Base-by-base conservation (phyloP, 1,140 invertebrate genomes). In the Aricia agestis region DNA sequence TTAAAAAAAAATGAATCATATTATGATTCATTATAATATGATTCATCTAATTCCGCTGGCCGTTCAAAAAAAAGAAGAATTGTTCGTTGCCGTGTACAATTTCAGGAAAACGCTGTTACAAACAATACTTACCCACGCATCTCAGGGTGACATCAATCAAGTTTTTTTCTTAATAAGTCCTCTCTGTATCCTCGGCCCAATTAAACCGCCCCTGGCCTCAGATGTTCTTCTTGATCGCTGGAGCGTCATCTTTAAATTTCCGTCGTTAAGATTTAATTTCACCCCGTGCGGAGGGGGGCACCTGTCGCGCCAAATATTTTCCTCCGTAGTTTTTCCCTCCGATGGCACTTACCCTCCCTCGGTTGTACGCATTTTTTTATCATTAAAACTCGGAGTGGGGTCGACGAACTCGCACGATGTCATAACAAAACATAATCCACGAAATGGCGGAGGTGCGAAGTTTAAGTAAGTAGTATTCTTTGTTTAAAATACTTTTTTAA, bases 181-280 rank as follows among this genome's bases (percentile, higher is more conserved):
- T 78, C 78, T 71, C 78, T 73, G 75, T 78, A 76, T 75, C 82
- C 83, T 85, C 81, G 74, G 81, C 83, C 89, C 89, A 91, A 91
- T 91, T 91, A 91, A 87, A 83, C 69, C 84, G 73, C 82, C 86
- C 86, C 79, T 67, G 79, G 86, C 78, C 89, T 91, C 89, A 89
- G 87, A 89, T 91, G 87, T 79, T 89, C 85, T 87, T 89, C 89
- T 91, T 91, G 89, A 91, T 91, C 89, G 85, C 80, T 89, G 76
- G 87, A 89, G 87, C 89, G 84, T 90, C 87, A 87, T 91, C 89
- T 91, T 89, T 90, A 91, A 91, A 91, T 91, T 91, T 91, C 87
- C 89, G 87, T 86, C 86, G 87, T 89, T 90, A 91, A 91, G 89
- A 91, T 91, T 91, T 91, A 91, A 91, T 91, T 91, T 91, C 88